Evolutionary conservation across 2,113 vertebrate species (phyloP).

Genomic region (Phylloscopus trochilus): DNA sequence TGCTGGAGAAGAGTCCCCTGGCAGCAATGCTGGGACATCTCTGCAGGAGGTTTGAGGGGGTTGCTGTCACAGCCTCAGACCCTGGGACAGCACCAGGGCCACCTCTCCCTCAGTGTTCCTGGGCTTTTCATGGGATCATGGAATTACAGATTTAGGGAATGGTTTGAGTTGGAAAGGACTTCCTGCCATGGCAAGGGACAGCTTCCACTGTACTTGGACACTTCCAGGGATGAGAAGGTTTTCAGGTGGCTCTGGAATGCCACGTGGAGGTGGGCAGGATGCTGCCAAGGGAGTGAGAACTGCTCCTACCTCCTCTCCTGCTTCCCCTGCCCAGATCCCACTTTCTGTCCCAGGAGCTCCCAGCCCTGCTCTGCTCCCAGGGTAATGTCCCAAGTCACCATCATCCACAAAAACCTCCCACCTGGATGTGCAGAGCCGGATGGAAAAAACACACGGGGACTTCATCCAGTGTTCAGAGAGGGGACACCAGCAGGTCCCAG

Average conservation of each 20-base stretch:
- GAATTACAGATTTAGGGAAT: not conserved
- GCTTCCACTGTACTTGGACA: not conserved
- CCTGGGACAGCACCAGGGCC: not conserved
- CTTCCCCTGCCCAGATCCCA: not conserved
- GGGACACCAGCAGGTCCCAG: not conserved
- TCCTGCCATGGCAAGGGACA: not conserved
- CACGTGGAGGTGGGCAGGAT: not conserved
- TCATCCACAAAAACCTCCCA: not conserved
- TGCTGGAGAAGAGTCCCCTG: rapidly evolving
- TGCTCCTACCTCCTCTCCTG: not conserved
- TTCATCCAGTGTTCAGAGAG: not conserved
- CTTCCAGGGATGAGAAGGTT: not conserved
- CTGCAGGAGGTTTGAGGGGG: not conserved
- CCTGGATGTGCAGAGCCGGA: too few relatives aligned
- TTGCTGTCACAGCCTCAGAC: not conserved
- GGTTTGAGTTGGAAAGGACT: not conserved
- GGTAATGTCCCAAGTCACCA: not conserved
- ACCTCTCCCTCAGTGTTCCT: rapidly evolving
- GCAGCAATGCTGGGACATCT: not conserved
- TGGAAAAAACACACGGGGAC: rapidly evolving
- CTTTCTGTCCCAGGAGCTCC: not conserved
- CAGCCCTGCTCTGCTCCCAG: not conserved
- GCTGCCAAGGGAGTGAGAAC: not conserved
- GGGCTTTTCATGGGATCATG: not conserved
- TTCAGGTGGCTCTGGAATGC: not conserved